A percentile compares a stretch with the other conserved stretches of the same genome.
These are phyloP conservation scores for Babylonia areolata DNA, from an alignment of 1,140 invertebrate species.

Conservation along the genomic window DNA sequence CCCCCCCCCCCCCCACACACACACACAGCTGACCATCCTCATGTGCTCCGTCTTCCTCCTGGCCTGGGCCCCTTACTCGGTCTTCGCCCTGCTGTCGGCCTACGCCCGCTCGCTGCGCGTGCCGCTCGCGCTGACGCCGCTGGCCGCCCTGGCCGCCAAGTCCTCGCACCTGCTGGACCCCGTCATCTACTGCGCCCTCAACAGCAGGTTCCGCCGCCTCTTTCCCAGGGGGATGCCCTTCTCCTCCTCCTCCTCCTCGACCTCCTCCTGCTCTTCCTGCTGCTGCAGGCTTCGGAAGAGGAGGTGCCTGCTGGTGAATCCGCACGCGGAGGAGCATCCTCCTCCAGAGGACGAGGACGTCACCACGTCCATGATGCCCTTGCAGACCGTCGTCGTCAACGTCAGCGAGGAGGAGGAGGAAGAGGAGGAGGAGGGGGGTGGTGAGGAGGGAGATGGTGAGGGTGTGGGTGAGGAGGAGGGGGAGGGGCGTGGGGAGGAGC, in stretches of 20 bases:
- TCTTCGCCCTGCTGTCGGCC: constrained; percentile 51
- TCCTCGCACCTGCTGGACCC: constrained; percentile 47
- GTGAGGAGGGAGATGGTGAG: no score
- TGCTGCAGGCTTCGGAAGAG: not conserved
- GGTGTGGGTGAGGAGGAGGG: no score
- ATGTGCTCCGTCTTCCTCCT: constrained; percentile 49
- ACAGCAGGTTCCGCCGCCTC: constrained; percentile 41
- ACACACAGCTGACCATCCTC: constrained; percentile 44
- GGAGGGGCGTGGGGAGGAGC: no score
- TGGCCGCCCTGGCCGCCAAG: constrained; percentile 49
- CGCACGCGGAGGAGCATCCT: no score
- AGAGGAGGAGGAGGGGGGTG: no score
- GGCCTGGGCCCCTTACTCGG: constrained; percentile 55
- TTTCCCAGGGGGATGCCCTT: constrained; percentile 31
- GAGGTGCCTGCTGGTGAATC: not conserved
- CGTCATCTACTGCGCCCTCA: constrained; percentile 44
- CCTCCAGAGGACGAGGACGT: not conserved
- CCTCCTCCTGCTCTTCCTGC: no score
- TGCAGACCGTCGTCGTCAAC: not conserved
- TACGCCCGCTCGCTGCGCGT: constrained; percentile 32
- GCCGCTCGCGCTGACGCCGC: not conserved
- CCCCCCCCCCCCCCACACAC: no score
- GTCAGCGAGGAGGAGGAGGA: not conserved
- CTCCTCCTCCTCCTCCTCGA: not conserved
- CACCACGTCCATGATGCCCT: not conserved